Base-by-base conservation (phyloP, 2,888 invertebrate genomes). In the Mythimna albipuncta region DNA sequence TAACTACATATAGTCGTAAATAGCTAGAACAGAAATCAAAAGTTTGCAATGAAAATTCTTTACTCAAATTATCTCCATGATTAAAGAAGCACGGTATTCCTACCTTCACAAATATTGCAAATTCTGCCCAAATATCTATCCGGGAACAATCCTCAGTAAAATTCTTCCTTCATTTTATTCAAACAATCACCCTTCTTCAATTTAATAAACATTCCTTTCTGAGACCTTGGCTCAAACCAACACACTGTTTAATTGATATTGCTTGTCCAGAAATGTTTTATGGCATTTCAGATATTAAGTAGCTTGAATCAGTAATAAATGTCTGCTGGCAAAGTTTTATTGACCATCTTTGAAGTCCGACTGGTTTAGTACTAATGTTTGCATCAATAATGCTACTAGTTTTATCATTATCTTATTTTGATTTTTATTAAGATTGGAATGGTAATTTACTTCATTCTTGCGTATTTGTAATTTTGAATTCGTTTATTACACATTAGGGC, bases 281-380 rank as follows among this genome's bases (percentile, higher is more conserved):
- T 78, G 70, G 75, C 69, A 75, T 79, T 79, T 80, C 70, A 76
- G 75, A 77, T 82, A 79, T 82, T 78, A 82, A 85, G 75, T 83
- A 85, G 83, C 84, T 75, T 69, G 65, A 74, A 76, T 79, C 67
- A 70, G 83, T 79, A 72, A 81, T 86, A 86, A 86, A 85, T 76
- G 84, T 85, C 75, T 74, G 55, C 35, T 81, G 73, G 68, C 74
- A 73, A 79, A 82, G 75, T 88, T 86, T 89, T 84, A 86, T 83
- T 76, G 77, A 66, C 64, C 65, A 72, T 83, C 64, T 85, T 79
- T 75, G 77, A 77, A 71, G 67, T 55, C 13, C 55, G 62, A 72
- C 69, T 73, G 55, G 59, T 79, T 81, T 61, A 70, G 58, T 79
- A 55, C 64, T 59, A 68, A 71, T 75, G 74, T 76, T 77, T 38